Evolutionary conservation across 2,113 vertebrate species (phyloP).

Genomic region (Onychorhynchus coronatus): DNA sequence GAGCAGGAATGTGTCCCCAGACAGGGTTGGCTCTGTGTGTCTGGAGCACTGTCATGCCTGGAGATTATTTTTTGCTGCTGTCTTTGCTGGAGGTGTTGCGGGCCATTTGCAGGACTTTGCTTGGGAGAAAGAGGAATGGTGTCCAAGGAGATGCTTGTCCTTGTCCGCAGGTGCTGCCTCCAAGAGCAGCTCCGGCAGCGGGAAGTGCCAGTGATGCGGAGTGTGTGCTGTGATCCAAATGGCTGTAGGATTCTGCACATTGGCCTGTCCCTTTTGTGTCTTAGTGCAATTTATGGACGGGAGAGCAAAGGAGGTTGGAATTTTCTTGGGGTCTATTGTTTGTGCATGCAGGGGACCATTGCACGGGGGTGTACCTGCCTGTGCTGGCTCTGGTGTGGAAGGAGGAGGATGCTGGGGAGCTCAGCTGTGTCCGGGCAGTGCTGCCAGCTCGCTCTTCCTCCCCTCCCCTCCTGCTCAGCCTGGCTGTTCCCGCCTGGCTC

Average conservation of each 20-base stretch:
- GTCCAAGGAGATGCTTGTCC: background rate
- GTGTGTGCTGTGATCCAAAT: background rate
- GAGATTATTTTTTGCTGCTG: background rate
- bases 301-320: background rate
- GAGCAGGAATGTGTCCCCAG: background rate
- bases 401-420: background rate
- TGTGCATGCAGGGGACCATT: rapidly evolving
- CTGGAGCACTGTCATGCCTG: rapidly evolving
- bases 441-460: background rate
- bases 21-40: background rate
- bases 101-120: background rate
- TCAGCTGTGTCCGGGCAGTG: rapidly evolving
- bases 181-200: rapidly evolving
- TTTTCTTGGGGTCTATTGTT: background rate
- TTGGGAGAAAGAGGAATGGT: background rate
- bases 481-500: background rate
- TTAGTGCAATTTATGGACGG: background rate
- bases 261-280: background rate
- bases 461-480: background rate
- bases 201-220: background rate
- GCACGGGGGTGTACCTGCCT: background rate
- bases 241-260: background rate
- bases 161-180: background rate
- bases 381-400: background rate
- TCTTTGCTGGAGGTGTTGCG: background rate